Base-by-base conservation (phyloP, 2,113 vertebrate species). In the Rhombomys opimus region DNA sequence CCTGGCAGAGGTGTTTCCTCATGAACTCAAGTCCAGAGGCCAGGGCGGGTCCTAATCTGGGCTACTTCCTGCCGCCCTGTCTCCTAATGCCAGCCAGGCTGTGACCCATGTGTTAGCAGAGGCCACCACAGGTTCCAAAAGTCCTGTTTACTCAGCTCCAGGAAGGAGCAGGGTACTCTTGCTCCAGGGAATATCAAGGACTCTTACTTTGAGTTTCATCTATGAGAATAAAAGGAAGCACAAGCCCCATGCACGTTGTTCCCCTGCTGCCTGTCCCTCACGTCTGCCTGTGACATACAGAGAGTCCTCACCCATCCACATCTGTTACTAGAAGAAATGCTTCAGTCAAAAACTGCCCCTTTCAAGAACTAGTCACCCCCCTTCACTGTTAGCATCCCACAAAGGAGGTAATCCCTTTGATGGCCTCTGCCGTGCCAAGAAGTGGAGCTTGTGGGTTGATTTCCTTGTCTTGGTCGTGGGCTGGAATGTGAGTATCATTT, bases 201-300 rank as follows among this genome's bases (percentile, higher is more conserved):
- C 63, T 89, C 93, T 81, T 93, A 94, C 84, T 96, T 89, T 96
- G 94, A 96, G 93, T 91, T 92, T 93, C 81, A 70, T 92, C 54
- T 63, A 90, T 82, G 91, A 93, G 81, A 70, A 88, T 81, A 4
- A 96, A 97, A 91, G 57, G 90, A 98, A 61, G 35, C 67, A 25
- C 38, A n/a, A 22, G 14, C 23, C 65, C 25, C 52, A 23, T 0
- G 41, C 27, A 67, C 78, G 54, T n/a, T 38, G 4, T 57, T 75
- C 61, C 46, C 57, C 38, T 3, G 3, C 32, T 77, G 94, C 50
- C 77, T 68, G 93, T 93, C 52, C 30, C 65, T 76, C n/a, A 20
- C 75, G 76, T 70, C 73, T 30, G 32, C 50, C n/a, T 7, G 17
- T 81, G 41, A 86, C 14, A 38, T 93, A 35, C 15, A 76, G 68